Percentiles rank a stretch among this genome's conserved stretches.
Evolutionary conservation across 2,888 invertebrate genomes (phyloP).

Genomic region (Julus scanicus): DNA sequence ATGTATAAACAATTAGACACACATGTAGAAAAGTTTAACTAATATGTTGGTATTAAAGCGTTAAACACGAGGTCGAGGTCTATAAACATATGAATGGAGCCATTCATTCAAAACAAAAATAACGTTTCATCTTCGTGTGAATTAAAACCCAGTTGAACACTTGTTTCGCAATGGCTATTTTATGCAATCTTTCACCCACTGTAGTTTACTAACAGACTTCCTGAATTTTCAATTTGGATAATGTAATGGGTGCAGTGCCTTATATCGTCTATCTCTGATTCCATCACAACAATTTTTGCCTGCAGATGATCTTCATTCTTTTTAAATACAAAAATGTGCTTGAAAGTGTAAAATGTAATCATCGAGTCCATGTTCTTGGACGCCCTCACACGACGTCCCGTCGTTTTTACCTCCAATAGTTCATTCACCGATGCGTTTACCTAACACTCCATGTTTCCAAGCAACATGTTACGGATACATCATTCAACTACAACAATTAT

Average conservation of each 20-base stretch:
- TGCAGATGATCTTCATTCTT: background rate
- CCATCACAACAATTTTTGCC: background rate
- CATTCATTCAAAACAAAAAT: background rate
- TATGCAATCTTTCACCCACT: background rate
- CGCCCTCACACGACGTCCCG: slow-evolving; percentile 32
- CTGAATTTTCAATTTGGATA: background rate
- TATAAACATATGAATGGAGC: background rate
- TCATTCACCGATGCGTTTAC: slow-evolving; percentile 24
- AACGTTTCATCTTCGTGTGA: background rate
- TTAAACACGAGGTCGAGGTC: slow-evolving; percentile 9
- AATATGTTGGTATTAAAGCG: background rate
- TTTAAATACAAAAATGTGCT: background rate
- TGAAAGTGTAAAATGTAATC: background rate
- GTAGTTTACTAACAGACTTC: background rate
- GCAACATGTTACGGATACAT: background rate
- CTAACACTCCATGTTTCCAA: background rate
- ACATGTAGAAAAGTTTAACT: background rate
- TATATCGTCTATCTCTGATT: background rate
- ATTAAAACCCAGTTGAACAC: background rate
- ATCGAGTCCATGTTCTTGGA: background rate
- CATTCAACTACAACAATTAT: background rate
- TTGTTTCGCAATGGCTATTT: background rate
- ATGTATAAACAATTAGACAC: background rate
- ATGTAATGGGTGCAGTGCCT: background rate
- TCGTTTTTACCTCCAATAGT: slow-evolving; percentile 15